Evolutionary conservation across 2,888 invertebrate genomes (phyloP), one percentile per base, ranked within the genome.

Genomic region (Leptopilina syphax): DNA sequence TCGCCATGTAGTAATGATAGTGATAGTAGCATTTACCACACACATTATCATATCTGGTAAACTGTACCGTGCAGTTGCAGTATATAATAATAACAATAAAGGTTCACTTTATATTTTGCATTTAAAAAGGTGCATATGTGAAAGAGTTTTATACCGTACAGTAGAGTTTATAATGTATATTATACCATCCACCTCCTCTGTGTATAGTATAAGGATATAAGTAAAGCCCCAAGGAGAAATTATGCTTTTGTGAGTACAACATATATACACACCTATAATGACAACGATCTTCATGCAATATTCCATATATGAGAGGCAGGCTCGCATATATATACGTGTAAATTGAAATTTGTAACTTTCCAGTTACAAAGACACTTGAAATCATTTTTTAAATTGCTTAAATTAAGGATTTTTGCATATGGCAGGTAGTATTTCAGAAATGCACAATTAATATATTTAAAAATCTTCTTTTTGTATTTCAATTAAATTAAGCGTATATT

Each of bases 1-100:
- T 73, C 57, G 57, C 73, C 57, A 73, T 12, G 73, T 41, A 10
- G 54, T 73, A 41, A 73, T 60, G 57, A n/a, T 57, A 73, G 73
- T 60, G 57, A 41, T 57, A 73, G 73, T 47, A 47, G 12, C 68
- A 24, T 68, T 68, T 18, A 10, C 68, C 44, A 24, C n/a, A 47
- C 47, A 57, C 3, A 54, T 70, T 73, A 41, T 34, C 73, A 57
- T 73, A 73, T 73, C 57, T 73, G n/a, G 18, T 57, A 60, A 60
- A 73, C 57, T 10, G 34, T 57, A 54, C 13, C 63, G 63, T n/a
- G 8, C 50, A 50, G 63, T 18, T n/a, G 8, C 50, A 50, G 63
- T 18, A 27, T 54, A 54, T 7, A 70, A 54, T 34, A 34, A 68
- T 24, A 68, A 68, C n/a, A 73, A 73, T 34, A 73, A 73, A 57